Percentiles rank a stretch among this genome's conserved stretches.
phyloP scores from a whole-genome alignment of 1,140 invertebrate species.

The Drosophila pseudoananassae region DNA sequence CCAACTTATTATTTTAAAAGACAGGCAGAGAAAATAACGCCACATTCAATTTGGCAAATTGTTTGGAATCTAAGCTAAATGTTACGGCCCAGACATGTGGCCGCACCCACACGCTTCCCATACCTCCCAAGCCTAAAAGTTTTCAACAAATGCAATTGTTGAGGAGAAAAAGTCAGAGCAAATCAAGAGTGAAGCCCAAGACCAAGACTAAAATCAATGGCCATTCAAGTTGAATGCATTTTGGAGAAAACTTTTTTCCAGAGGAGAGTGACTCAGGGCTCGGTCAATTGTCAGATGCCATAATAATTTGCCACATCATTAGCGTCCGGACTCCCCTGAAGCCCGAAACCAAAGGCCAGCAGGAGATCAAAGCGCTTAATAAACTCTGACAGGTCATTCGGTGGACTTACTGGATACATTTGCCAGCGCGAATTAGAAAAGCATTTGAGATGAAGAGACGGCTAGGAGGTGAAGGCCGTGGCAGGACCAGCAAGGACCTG shows the following conservation, averaged over 20 bases:
- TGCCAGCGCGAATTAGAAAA: constrained; percentile 10
- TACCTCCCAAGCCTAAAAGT: constrained; percentile 12
- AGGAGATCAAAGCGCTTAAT: constrained; percentile 65
- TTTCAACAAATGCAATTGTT: constrained; percentile 46
- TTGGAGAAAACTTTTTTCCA: constrained; percentile 44
- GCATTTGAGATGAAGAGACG: constrained; percentile 18
- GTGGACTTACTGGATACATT: constrained; percentile 5
- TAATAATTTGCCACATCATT: constrained; percentile 83
- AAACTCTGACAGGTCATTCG: constrained; percentile 41
- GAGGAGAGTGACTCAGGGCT: background rate
- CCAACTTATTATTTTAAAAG: constrained; percentile 61
- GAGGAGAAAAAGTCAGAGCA: constrained; percentile 17
- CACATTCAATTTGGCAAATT: constrained; percentile 71
- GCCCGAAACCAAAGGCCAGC: constrained; percentile 29
- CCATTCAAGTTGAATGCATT: constrained; percentile 77
- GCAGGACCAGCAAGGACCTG: constrained; percentile 8
- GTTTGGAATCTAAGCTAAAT: constrained; percentile 64
- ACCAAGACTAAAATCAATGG: constrained; percentile 53
- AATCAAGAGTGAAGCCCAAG: constrained; percentile 53
- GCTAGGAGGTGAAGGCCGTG: background rate
- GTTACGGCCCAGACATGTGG: constrained; percentile 66
- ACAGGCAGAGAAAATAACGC: constrained; percentile 48
- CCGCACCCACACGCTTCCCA: constrained; percentile 2
- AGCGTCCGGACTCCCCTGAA: constrained; percentile 59
- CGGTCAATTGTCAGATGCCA: constrained; percentile 69